These are phyloP conservation scores for Phylloscopus trochilus DNA, from an alignment of 2,113 vertebrate species.

Conservation along the genomic window DNA sequence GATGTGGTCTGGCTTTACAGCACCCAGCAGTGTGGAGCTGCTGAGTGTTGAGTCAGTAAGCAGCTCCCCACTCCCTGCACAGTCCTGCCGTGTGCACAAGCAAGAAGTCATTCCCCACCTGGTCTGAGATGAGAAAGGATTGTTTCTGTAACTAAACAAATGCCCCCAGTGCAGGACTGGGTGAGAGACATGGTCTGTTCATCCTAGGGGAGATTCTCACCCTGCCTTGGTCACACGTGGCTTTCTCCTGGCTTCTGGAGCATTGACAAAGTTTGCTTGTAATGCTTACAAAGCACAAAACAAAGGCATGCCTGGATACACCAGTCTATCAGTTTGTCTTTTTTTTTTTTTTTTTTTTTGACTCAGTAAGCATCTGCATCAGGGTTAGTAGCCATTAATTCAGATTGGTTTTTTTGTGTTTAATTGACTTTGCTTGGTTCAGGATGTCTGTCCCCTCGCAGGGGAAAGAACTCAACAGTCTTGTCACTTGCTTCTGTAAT, in stretches of 20 bases:
- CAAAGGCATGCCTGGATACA: not conserved
- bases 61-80: fast-evolving
- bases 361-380: not conserved
- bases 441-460: not conserved
- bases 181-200: fast-evolving
- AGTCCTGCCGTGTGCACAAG: not conserved
- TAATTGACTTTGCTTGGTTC: not conserved
- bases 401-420: not conserved
- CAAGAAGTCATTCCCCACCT: not conserved
- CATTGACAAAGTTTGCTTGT: not conserved
- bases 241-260: not conserved
- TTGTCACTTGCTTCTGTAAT: not conserved
- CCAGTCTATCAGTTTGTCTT: not conserved
- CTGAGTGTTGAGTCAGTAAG: not conserved
- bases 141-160: not conserved
- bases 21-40: not conserved
- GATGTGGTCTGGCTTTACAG: not conserved
- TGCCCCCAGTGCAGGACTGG: too few species aligned
- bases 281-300: not conserved
- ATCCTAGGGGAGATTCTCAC: not conserved
- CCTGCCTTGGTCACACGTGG: not conserved
- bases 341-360: not conserved
- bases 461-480: not conserved
- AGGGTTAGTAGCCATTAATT: not conserved
- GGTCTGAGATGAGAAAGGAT: not conserved